Percentiles rank a stretch among this genome's conserved stretches.
Evolutionary conservation across 2,797 vertebrate genomes (phyloP).

Genomic region (Aselliscus stoliczkanus): DNA sequence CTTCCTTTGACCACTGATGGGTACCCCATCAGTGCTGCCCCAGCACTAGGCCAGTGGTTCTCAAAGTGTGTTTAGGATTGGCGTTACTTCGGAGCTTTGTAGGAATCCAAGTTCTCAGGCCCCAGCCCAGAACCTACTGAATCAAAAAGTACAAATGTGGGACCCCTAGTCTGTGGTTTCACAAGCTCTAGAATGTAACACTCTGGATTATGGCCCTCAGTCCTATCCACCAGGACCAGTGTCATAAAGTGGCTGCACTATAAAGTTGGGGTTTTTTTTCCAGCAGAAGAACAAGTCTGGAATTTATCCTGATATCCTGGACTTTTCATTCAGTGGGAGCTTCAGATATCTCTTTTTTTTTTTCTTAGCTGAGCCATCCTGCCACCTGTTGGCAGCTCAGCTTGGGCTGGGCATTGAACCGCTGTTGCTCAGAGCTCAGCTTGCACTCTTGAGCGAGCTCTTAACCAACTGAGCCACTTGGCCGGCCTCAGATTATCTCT

Average conservation of each 20-base stretch:
- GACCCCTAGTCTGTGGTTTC: not conserved
- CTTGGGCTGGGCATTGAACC: no score
- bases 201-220: not conserved
- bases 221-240: no score
- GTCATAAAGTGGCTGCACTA: not conserved
- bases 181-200: not conserved
- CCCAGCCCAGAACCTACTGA: not conserved
- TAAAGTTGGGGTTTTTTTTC: no score
- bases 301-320: slow-evolving; percentile 6
- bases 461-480: no score
- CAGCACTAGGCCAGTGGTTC: not conserved
- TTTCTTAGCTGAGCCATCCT: no score
- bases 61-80: not conserved
- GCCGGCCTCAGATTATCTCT: no score
- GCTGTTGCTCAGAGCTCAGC: no score
- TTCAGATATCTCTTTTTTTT: not conserved
- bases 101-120: not conserved
- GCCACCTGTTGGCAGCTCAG: no score
- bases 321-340: not conserved
- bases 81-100: not conserved
- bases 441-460: no score
- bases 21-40: not conserved
- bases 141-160: not conserved
- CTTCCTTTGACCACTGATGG: not conserved
- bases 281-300: not conserved